Evolutionary conservation across 1,140 invertebrate species (phyloP).

Genomic region (Drosophila burlai): DNA sequence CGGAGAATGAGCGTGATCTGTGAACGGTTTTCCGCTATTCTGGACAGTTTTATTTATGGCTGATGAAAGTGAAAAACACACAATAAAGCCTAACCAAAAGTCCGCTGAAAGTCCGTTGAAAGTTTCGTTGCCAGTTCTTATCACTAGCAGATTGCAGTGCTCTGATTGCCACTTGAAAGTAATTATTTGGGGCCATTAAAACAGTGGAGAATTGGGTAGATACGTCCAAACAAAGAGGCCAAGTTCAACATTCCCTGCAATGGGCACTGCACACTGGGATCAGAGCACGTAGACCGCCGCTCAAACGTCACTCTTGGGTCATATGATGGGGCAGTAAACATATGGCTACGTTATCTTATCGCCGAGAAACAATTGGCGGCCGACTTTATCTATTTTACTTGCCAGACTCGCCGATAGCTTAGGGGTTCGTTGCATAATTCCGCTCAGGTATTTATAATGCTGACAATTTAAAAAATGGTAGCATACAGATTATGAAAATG

Average conservation of each 20-base stretch:
- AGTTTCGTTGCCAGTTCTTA: slow-evolving; percentile 22
- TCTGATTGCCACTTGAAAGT: slow-evolving; percentile 43
- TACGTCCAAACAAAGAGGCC: slow-evolving; percentile 10
- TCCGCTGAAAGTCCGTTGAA: slow-evolving; percentile 39
- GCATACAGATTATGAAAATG: too few relatives aligned
- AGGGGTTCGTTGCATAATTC: slow-evolving; percentile 19
- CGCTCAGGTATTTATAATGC: slow-evolving; percentile 9
- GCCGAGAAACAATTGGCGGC: slow-evolving; percentile 7
- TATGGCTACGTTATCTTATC: slow-evolving; percentile 53
- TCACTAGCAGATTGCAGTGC: slow-evolving; percentile 18
- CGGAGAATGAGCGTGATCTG: slow-evolving; percentile 49
- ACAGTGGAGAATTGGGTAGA: not conserved
- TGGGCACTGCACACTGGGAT: slow-evolving; percentile 39
- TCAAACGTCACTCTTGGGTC: slow-evolving; percentile 32
- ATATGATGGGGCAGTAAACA: slow-evolving; percentile 40
- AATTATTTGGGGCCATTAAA: slow-evolving; percentile 43
- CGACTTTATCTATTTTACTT: slow-evolving; percentile 23
- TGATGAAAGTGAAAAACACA: slow-evolving; percentile 63
- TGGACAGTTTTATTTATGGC: not conserved
- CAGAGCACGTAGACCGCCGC: slow-evolving; percentile 46
- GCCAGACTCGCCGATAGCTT: slow-evolving; percentile 22
- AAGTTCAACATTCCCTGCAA: slow-evolving; percentile 35
- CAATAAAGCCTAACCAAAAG: slow-evolving; percentile 28
- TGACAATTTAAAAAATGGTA: not conserved
- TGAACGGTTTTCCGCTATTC: slow-evolving; percentile 35